Evolutionary conservation across 2,888 invertebrate species (phyloP), one percentile per base, ranked within the genome.

Genomic region (Capitulum mitella): DNA sequence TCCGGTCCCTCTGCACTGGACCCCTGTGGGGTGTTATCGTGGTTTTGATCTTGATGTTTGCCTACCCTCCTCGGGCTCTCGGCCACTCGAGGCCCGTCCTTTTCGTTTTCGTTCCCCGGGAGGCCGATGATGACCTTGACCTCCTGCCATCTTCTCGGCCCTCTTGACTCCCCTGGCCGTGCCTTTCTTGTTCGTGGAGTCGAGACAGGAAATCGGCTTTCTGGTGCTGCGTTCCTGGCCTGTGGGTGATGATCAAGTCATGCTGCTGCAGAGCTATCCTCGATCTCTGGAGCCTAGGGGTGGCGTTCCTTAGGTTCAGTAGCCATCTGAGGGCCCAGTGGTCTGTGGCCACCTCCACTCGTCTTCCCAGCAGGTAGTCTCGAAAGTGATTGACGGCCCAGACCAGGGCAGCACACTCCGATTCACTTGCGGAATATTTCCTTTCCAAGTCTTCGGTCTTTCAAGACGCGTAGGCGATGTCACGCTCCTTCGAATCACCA

Each of bases 311-410:
- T 5, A 34, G 22, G 16, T 22, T 29, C 16, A 32, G 22, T 3
- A 64, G 19, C 64, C 64, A 64, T 34, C 34, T 64, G 34, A 64
- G 34, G 26, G 64, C 64, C 64, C 64, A 64, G 64, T 34, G 34
- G 16, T 64, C 34, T 22, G 64, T 64, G 19, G 34, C 6, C 3
- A 64, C 32, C 32, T 61, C 29, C 14, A 32, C 32, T 10, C 12
- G 6, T 32, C 61, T 10, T 6, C 29, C 61, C 1, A 61, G 10
- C 3, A 61, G 26, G 61, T 29, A 29, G 32, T 61, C 61, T 1
- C 29, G 29, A 14, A 29, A 54, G 6, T 54, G 54, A 2, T 26
- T 22, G 26, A 26, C 26, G 19, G 54, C 54, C 54, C 54, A 54
- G 26, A 54, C 54, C 22, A 54, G 54, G 3, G 54, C 54, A 1